Conservation (phyloP, 2,797 vertebrate species). For the Spondyliosoma cantharus region DNA sequence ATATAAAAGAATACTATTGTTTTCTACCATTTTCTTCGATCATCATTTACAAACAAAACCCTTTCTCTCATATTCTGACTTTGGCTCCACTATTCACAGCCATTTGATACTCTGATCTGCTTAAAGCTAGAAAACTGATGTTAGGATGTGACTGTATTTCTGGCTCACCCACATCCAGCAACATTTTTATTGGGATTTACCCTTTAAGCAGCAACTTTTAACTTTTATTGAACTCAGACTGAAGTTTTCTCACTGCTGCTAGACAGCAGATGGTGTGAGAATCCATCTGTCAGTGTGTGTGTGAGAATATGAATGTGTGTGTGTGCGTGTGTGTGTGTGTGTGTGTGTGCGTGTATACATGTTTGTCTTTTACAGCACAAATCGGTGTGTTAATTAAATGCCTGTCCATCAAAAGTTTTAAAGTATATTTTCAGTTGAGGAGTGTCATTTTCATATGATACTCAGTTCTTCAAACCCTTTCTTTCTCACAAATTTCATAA, state of each 20-base stretch:
- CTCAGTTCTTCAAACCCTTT: constrained; percentile 28
- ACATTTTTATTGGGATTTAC: constrained; percentile 50
- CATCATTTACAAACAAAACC: constrained; percentile 62
- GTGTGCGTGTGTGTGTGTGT: constrained; percentile 36
- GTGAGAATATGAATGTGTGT: constrained; percentile 49
- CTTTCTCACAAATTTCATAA: constrained; percentile 38
- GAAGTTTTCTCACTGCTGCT: constrained; percentile 60
- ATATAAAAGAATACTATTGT: constrained; percentile 72
- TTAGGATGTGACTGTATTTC: constrained; percentile 51
- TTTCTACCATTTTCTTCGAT: constrained; percentile 55
- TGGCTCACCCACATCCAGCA: constrained; percentile 49
- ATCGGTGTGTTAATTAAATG: constrained; percentile 71
- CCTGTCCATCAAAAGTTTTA: constrained; percentile 69
- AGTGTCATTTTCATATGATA: constrained; percentile 48
- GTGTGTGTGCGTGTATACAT: constrained; percentile 45
- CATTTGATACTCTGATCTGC: constrained; percentile 58
- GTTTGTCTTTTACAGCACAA: constrained; percentile 70
- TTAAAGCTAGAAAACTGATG: constrained; percentile 72
- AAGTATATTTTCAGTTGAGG: constrained; percentile 55
- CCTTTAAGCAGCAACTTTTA: constrained; percentile 61
- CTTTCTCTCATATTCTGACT: constrained; percentile 49
- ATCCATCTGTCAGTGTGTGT: constrained; percentile 67
- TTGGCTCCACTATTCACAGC: constrained; percentile 53
- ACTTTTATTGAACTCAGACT: constrained; percentile 61
- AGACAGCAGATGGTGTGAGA: constrained; percentile 74